Evolutionary conservation across 2,888 invertebrate species (phyloP).

Genomic region (Brachyptera putata): DNA sequence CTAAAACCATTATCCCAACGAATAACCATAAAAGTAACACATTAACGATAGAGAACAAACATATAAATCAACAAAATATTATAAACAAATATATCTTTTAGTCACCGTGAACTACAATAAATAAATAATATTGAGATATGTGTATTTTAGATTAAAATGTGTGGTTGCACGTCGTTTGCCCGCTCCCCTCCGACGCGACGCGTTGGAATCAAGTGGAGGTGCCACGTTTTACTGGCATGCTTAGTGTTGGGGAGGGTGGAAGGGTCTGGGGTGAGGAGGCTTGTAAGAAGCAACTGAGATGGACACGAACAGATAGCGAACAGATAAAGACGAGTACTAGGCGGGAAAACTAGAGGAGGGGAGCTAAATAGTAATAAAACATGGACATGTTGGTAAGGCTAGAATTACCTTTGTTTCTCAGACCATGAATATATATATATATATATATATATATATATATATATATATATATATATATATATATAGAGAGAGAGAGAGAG

Average conservation of each 20-base stretch:
- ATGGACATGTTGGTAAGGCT: not conserved
- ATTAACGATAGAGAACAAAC: not conserved
- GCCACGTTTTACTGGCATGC: not conserved
- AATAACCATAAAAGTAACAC: not conserved
- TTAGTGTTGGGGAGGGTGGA: not conserved
- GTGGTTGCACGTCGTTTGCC: not conserved
- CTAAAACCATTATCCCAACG: no score
- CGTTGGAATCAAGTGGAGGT: not conserved
- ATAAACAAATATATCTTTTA: not conserved
- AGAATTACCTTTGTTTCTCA: constrained; percentile 15
- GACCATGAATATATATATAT: no score
- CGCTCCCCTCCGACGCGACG: not conserved
- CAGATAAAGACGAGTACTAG: constrained; percentile 7
- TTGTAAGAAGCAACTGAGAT: not conserved
- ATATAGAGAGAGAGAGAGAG: no score
- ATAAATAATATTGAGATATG: not conserved
- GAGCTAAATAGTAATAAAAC: not conserved
- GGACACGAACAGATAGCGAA: constrained; percentile 3
- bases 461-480: no score
- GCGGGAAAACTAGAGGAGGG: not conserved
- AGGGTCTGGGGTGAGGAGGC: not conserved
- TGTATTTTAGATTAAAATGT: not conserved
- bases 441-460: no score
- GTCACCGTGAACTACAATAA: no score
- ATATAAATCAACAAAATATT: not conserved